Evolutionary conservation across 1,140 invertebrate species (phyloP), one percentile per base, ranked within the genome.

Genomic region (Drosophila subobscura): DNA sequence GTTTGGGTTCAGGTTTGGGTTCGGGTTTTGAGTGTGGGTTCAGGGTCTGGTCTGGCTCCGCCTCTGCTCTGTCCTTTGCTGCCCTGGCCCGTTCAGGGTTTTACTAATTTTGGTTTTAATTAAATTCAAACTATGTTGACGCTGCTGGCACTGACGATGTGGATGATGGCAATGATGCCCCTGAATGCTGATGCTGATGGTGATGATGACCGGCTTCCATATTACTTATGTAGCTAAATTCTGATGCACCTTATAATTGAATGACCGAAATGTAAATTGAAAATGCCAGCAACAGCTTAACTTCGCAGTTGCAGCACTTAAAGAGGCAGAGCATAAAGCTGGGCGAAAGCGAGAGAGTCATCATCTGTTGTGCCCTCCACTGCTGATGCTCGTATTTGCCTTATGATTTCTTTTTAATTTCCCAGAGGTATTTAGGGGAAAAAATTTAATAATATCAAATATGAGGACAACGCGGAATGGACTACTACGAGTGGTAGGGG

Each of bases 341-440:
- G 20, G 37, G 46, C 37, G 33, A 63, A 44, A 50, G 46, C 47
- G 10, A 10, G 3, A 12, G 33, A 50, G 47, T 60, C 68, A 53
- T 63, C 70, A 72, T 61, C 67, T 72, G 50, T 63, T 53, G 65
- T 63, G 44, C 40, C 60, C 22, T 40, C 41, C 54, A 58, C 25
- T 84, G 33, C 33, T 37, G 33, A 37, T 37, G 6, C 25, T 27
- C 25, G 25, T 27, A 84, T 89, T 89, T 89, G 72, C 65, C 44
- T 77, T 81, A 71, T 86, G 81, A 85, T 85, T 85, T 85, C 81
- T 74, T 85, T 77, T 89, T 89, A 89, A 89, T 89, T 89, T 89
- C 85, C 85, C 85, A 47, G 65, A 68, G 86, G 85, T 90, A 81
- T 89, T 89, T 89, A 86, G 73, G 70, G 50, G 23, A 65, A 70